These are phyloP conservation scores for Nyctibius bracteatus DNA, from an alignment of 2,113 vertebrate species.

Conservation along the genomic window DNA sequence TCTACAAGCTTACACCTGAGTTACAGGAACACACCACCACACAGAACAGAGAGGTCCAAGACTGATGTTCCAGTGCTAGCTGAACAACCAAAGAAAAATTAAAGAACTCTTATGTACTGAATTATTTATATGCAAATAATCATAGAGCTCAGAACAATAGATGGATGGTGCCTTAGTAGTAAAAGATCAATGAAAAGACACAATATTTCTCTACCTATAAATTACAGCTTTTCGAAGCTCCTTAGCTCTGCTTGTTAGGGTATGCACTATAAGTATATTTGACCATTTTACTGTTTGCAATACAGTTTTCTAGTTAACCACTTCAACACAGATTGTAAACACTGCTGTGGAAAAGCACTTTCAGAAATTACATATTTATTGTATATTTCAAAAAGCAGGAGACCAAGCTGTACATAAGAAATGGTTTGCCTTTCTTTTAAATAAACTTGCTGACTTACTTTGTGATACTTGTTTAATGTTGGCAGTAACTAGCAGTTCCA, in stretches of 20 bases:
- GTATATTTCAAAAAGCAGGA: neutral
- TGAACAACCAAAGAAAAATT: neutral
- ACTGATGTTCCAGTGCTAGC: neutral
- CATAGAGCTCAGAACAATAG: neutral
- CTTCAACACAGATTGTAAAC: neutral
- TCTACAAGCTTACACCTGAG: neutral
- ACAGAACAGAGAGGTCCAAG: neutral
- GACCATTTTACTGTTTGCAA: neutral
- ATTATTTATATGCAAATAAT: neutral
- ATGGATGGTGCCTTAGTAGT: neutral
- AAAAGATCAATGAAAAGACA: neutral
- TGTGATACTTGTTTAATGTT: neutral
- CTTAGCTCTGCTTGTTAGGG: neutral
- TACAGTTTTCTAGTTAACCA: neutral
- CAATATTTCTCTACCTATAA: neutral
- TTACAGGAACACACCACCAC: neutral
- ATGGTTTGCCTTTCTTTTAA: neutral
- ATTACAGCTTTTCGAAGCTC: neutral
- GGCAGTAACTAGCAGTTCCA: neutral
- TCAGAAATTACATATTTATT: constrained; percentile 10
- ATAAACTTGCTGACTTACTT: neutral
- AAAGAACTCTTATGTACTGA: neutral
- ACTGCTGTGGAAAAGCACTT: neutral
- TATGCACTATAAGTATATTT: neutral
- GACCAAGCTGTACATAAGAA: neutral